phyloP scores from a whole-genome alignment of 2,797 vertebrate species.

The Anabas testudineus region DNA sequence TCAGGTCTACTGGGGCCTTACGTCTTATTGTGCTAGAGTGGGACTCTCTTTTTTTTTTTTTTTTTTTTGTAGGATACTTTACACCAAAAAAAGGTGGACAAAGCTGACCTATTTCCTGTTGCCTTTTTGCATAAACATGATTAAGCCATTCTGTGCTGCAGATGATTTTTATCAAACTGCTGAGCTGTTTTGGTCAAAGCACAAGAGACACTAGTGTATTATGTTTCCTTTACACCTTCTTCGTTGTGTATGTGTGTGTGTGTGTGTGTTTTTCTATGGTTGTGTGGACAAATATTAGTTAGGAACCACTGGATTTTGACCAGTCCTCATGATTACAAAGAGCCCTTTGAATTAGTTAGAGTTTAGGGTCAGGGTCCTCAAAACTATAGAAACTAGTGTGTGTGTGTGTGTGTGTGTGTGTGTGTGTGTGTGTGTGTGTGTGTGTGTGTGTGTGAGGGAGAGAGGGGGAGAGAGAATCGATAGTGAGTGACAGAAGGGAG shows the following conservation, averaged over 20 bases:
- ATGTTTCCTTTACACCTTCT: slow-evolving; percentile 45
- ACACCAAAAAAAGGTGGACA: no score
- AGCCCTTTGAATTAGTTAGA: no score
- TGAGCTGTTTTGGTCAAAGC: slow-evolving; percentile 8
- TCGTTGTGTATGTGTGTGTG: slow-evolving; percentile 6
- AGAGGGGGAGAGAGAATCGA: slow-evolving; percentile 50
- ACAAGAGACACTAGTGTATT: slow-evolving; percentile 17
- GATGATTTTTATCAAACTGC: slow-evolving; percentile 2
- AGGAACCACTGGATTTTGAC: no score
- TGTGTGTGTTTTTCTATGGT: no score
- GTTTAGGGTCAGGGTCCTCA: no score
- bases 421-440: slow-evolving; percentile 21
- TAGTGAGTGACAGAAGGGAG: slow-evolving; percentile 75
- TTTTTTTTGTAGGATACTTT: no score
- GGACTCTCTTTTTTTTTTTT: no score
- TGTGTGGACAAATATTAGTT: background rate
- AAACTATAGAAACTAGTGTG: background rate
- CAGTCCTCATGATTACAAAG: no score
- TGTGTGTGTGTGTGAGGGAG: slow-evolving; percentile 29
- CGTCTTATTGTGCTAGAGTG: no score
- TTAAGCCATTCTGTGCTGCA: background rate
- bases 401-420: slow-evolving; percentile 22
- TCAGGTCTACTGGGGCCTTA: no score
- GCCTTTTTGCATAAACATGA: no score
- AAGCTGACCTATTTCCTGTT: no score